Evolutionary conservation across 1,140 invertebrate species (phyloP), one percentile per base, ranked within the genome.

Genomic region (Nilaparvata lugens): DNA sequence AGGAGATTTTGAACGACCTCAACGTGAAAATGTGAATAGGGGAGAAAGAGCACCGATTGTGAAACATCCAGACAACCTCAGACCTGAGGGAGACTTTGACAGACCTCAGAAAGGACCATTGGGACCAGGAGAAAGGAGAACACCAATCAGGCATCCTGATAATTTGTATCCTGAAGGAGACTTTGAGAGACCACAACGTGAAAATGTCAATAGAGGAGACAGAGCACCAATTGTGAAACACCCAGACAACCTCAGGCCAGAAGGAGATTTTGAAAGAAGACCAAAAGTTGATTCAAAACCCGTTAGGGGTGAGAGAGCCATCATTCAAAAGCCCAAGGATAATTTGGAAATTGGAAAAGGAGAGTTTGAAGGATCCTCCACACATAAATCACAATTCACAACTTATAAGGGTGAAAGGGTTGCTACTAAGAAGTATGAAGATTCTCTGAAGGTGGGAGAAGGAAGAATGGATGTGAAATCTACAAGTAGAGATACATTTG

Each of bases 111-210:
- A 75, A 68, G 70, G 76, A 6, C 70, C 72, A 62, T 72, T 74
- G 48, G 63, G 66, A 45, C 81, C 78, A 31, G 79, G 73, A 52
- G 70, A 74, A 64, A 67, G 69, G 53, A 63, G 67, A 19, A 21
- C 69, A 51, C 75, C 74, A 3, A 75, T 74, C 9, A 76, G 70
- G 45, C 81, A 76, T 25, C 69, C 78, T 62, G 82, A 84, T 64
- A 84, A 84, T 71, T 70, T 84, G 5, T 75, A 74, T 57, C 76
- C 77, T 0, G 83, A 84, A 65, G 77, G 76, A 4, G 74, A 76
- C 4, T 72, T 83, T 66, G 78, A 79, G 63, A 65, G 66, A 16
- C 78, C 75, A 0, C 75, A 78, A 35, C 75, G 76, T 61, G 73
- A 73, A 0, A 66, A 70, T 56, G 78, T 71, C 65, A 65, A 65